These are phyloP conservation scores for Drosophila mulleri DNA, from an alignment of 2,888 invertebrate genomes.

Conservation along the genomic window DNA sequence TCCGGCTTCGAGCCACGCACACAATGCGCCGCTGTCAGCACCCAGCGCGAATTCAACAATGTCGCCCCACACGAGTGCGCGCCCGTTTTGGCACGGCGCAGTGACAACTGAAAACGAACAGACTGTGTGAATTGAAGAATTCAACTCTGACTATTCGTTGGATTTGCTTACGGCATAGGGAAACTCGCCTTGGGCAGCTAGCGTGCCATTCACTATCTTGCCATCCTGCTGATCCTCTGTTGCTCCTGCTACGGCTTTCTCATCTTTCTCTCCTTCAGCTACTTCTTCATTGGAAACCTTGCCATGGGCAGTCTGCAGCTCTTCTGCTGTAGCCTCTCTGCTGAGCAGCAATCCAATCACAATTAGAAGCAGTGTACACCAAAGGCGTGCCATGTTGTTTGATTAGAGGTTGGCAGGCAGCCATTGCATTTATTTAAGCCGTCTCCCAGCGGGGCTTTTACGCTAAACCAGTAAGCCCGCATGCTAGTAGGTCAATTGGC, in stretches of 20 bases:
- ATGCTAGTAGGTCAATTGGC: conserved; percentile 31
- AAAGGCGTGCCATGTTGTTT: conserved; percentile 32
- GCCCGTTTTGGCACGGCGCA: conserved; percentile 71
- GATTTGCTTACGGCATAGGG: conserved; percentile 76
- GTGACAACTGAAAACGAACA: conserved; percentile 62
- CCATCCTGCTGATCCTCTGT: conserved; percentile 38
- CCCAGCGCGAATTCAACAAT: conserved; percentile 79
- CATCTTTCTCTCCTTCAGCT: not conserved
- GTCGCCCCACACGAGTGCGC: conserved; percentile 82
- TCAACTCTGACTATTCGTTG: not conserved
- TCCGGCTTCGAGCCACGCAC: conserved; percentile 61
- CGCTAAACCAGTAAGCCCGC: not conserved
- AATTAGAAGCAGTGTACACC: conserved; percentile 6
- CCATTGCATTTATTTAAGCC: conserved; percentile 45
- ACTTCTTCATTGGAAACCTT: not conserved
- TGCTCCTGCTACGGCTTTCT: not conserved
- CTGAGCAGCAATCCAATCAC: not conserved
- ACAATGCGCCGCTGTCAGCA: conserved; percentile 83
- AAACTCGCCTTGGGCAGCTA: conserved; percentile 75
- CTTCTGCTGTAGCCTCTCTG: not conserved
- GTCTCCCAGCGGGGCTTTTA: conserved; percentile 9
- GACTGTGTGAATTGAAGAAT: not conserved
- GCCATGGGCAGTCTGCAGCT: not conserved
- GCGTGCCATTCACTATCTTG: conserved; percentile 82
- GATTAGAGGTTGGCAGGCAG: not conserved